phyloP scores from a whole-genome alignment of 37 sponge, comb jelly and placozoan species.

The Beroe forskalii region DNA sequence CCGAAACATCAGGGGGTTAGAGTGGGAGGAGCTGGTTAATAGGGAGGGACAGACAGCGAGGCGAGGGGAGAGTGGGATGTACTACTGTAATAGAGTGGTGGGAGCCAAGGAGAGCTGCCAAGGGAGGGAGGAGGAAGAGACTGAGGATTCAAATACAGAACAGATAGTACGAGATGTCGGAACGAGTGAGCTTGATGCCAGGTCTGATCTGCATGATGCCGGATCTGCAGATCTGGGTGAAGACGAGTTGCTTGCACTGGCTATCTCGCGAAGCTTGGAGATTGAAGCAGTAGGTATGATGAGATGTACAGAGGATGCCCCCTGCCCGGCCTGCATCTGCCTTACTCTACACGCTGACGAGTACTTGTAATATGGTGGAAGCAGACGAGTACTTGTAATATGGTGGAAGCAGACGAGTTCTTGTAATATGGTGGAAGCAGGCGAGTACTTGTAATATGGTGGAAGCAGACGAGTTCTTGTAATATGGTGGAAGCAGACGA shows the following conservation, averaged over 20 bases:
- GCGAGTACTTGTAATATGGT: too few species aligned
- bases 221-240: neutral
- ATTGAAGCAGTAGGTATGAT: too few species aligned
- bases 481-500: too few species aligned
- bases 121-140: neutral
- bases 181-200: too few species aligned
- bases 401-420: too few species aligned
- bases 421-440: too few species aligned
- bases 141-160: neutral
- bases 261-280: neutral
- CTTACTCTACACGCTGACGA: neutral
- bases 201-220: too few species aligned
- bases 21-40: neutral
- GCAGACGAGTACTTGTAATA: too few species aligned
- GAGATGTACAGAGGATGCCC: neutral
- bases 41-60: constrained; percentile 13
- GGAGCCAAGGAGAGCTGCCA: neutral
- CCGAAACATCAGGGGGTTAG: neutral
- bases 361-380: constrained; percentile 28
- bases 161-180: neutral
- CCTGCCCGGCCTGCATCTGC: constrained; percentile 1
- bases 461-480: too few species aligned
- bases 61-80: neutral
- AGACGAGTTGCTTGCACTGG: neutral
- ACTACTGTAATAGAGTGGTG: neutral